These are phyloP conservation scores for Diprion similis DNA, from an alignment of 1,140 invertebrate genomes.

Conservation along the genomic window DNA sequence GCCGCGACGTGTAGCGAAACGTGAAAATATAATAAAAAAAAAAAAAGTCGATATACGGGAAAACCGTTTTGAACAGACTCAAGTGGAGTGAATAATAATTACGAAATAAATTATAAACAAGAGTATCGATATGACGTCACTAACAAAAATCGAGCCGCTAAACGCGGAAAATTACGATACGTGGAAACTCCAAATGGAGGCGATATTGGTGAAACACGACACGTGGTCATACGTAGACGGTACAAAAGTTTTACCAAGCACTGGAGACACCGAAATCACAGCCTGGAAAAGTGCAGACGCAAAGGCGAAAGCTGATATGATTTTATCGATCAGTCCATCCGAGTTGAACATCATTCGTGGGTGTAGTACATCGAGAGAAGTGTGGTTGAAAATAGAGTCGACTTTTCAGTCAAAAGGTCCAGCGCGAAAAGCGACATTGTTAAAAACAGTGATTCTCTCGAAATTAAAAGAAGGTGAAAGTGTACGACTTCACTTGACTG, in stretches of 20 bases:
- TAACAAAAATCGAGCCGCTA: not conserved
- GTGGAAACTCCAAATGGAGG: conserved; percentile 10
- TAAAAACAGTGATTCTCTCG: conserved; percentile 14
- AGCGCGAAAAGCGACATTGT: conserved; percentile 23
- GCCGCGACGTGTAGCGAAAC: not conserved
- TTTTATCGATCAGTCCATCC: conserved; percentile 20
- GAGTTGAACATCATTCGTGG: conserved; percentile 23
- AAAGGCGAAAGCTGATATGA: conserved; percentile 28
- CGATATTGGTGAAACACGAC: conserved; percentile 1
- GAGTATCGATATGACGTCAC: not conserved
- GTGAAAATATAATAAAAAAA: no score
- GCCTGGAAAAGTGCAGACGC: conserved; percentile 18
- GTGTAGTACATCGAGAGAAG: conserved; percentile 19
- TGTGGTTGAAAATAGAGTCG: no score
- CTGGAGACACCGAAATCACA: not conserved
- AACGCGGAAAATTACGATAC: conserved; percentile 7
- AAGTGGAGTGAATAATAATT: not conserved
- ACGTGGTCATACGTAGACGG: not conserved
- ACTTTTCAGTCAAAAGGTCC: conserved; percentile 28
- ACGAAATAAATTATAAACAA: no score
- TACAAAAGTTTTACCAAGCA: not conserved
- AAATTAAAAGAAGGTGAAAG: conserved; percentile 21
- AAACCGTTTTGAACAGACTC: not conserved
- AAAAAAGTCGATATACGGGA: not conserved
- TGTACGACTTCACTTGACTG: conserved; percentile 17